Evolutionary conservation across 1,140 invertebrate species (phyloP).

Genomic region (Anoplophora glabripennis): DNA sequence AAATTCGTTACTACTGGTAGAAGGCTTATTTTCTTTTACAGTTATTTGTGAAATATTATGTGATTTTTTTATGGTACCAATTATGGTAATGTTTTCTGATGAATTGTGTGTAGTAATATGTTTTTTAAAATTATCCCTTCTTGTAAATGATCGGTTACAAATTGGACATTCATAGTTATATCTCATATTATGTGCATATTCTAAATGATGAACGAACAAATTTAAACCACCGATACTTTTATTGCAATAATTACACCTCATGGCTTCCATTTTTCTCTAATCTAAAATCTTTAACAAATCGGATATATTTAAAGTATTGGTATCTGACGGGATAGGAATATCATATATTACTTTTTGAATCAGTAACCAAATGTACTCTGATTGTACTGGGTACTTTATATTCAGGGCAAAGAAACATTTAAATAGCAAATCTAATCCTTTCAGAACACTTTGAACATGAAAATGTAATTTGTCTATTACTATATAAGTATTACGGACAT

Average conservation of each 20-base stretch:
- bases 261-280: not conserved
- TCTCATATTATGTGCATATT: constrained; percentile 7
- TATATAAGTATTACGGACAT: not conserved
- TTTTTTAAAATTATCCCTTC: constrained; percentile 14
- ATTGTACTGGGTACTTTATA: constrained; percentile 7
- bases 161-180: constrained; percentile 10
- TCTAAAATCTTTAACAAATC: too few relatives aligned
- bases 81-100: too few relatives aligned
- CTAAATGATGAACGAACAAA: constrained; percentile 1
- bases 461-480: constrained; percentile 8
- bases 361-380: constrained; percentile 14
- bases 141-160: constrained; percentile 2
- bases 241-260: constrained; percentile 1
- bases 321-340: not conserved
- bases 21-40: too few relatives aligned
- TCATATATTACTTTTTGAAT: constrained; percentile 12
- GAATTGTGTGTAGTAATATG: not conserved
- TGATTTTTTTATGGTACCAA: too few relatives aligned
- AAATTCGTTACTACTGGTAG: too few relatives aligned
- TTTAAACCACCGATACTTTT: constrained; percentile 3
- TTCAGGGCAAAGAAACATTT: constrained; percentile 7
- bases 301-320: too few relatives aligned
- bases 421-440: constrained; percentile 7
- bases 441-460: not conserved
- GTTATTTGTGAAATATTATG: too few relatives aligned